Conservation (phyloP, 2,797 vertebrate species). For the Hypotaenidia philippensis region DNA sequence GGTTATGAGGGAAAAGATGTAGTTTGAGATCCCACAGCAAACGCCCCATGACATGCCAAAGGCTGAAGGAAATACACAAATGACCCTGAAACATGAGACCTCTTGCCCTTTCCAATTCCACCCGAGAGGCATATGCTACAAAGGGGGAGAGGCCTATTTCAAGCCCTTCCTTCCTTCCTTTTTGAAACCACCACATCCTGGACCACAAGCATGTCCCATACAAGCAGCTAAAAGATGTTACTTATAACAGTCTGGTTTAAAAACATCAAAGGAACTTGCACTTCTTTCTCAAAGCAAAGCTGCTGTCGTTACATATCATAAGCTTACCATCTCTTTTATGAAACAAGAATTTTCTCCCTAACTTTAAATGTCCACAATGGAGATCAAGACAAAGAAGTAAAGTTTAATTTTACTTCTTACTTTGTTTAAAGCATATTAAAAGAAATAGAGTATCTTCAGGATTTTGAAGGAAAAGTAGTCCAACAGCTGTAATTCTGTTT, state of each 20-base stretch:
- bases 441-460: background rate
- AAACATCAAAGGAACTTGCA: slow-evolving; percentile 13
- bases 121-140: slow-evolving; percentile 85
- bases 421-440: background rate
- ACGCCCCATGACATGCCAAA: slow-evolving; percentile 68
- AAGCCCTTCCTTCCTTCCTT: slow-evolving; percentile 81
- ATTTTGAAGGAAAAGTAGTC: background rate
- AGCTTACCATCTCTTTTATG: background rate
- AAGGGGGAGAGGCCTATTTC: slow-evolving; percentile 76
- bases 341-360: background rate
- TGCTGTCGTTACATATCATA: background rate
- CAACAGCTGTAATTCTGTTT: background rate
- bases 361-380: background rate
- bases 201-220: slow-evolving; percentile 50
- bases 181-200: slow-evolving; percentile 78
- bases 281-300: slow-evolving; percentile 24
- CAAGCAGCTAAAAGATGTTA: slow-evolving; percentile 43
- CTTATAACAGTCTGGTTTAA: background rate
- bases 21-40: slow-evolving; percentile 82
- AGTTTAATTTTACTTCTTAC: background rate
- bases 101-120: slow-evolving; percentile 86
- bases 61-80: slow-evolving; percentile 76
- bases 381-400: background rate
- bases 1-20: slow-evolving; percentile 85
- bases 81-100: slow-evolving; percentile 87